Conservation (phyloP, 2,113 vertebrate species). For the Hoplias malabaricus region DNA sequence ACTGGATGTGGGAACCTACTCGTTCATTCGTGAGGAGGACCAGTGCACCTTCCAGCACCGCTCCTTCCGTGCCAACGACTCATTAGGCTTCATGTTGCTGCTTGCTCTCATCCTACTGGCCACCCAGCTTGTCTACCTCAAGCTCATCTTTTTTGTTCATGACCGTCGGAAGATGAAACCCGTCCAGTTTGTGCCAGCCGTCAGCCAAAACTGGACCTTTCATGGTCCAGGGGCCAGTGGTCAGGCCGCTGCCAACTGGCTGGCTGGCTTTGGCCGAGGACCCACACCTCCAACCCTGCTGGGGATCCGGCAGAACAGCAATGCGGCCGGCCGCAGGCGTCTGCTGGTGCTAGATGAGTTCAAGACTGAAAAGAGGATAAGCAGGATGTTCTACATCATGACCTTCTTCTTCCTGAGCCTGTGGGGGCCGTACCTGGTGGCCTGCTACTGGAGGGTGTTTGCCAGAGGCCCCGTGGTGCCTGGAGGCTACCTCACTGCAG, state of each 20-base stretch:
- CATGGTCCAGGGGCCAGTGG: conserved; percentile 97
- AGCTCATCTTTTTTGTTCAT: conserved; percentile 99
- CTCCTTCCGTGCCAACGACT: conserved; percentile 98
- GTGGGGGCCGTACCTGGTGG: conserved; percentile 98
- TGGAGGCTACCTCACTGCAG: conserved; percentile 95
- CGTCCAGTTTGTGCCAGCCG: conserved; percentile 98
- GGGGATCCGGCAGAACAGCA: conserved; percentile 96
- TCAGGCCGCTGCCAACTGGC: conserved; percentile 98
- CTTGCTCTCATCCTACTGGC: conserved; percentile 98
- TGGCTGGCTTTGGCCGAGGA: conserved; percentile 97
- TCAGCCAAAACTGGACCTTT: conserved; percentile 99
- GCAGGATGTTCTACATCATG: conserved; percentile 99
- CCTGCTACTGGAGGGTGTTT: conserved; percentile 99
- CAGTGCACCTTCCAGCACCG: conserved; percentile 99
- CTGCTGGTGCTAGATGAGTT: conserved; percentile 98
- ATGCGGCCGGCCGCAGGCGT: conserved; percentile 92
- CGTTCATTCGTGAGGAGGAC: conserved; percentile 97
- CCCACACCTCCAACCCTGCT: conserved; percentile 97
- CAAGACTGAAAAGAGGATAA: conserved; percentile 99
- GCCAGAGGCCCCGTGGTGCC: conserved; percentile 93
- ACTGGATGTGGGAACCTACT: conserved; percentile 97
- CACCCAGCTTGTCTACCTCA: conserved; percentile 99
- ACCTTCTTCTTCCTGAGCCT: conserved; percentile 98
- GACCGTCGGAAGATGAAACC: conserved; percentile 99
- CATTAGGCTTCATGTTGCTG: conserved; percentile 98